These are phyloP conservation scores for Papilio dardanus DNA, from an alignment of 1,140 invertebrate genomes.

Conservation along the genomic window DNA sequence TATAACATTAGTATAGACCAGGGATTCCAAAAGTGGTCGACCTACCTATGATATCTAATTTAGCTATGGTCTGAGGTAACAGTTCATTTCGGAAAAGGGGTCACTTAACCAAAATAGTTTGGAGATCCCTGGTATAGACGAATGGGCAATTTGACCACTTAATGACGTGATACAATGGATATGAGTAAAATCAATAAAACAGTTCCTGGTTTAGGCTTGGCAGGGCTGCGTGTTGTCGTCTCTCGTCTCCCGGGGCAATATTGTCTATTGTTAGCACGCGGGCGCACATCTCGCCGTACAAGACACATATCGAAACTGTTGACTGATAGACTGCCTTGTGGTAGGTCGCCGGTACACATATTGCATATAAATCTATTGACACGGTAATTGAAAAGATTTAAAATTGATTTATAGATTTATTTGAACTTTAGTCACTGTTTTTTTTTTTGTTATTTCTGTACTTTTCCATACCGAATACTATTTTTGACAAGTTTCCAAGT, in stretches of 20 bases:
- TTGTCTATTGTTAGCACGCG: slow-evolving; percentile 26
- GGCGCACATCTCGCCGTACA: background rate
- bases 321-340: background rate
- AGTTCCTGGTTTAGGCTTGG: slow-evolving; percentile 41
- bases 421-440: too few relatives aligned
- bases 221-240: slow-evolving; percentile 33
- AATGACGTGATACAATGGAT: slow-evolving; percentile 37
- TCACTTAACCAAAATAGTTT: too few relatives aligned
- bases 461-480: too few relatives aligned
- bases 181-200: slow-evolving; percentile 37
- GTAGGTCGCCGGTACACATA: background rate
- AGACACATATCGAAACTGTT: background rate
- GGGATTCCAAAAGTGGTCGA: too few relatives aligned
- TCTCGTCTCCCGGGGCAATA: slow-evolving; percentile 13
- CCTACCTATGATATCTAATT: too few relatives aligned
- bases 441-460: too few relatives aligned
- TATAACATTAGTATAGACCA: too few relatives aligned
- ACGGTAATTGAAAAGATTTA: background rate
- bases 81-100: too few relatives aligned
- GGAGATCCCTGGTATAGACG: too few relatives aligned
- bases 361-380: background rate
- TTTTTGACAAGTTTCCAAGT: too few relatives aligned
- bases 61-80: too few relatives aligned
- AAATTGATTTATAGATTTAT: too few relatives aligned
- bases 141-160: background rate